These are phyloP conservation scores for Anas bernieri DNA, from an alignment of 2,797 vertebrate genomes.

Conservation along the genomic window DNA sequence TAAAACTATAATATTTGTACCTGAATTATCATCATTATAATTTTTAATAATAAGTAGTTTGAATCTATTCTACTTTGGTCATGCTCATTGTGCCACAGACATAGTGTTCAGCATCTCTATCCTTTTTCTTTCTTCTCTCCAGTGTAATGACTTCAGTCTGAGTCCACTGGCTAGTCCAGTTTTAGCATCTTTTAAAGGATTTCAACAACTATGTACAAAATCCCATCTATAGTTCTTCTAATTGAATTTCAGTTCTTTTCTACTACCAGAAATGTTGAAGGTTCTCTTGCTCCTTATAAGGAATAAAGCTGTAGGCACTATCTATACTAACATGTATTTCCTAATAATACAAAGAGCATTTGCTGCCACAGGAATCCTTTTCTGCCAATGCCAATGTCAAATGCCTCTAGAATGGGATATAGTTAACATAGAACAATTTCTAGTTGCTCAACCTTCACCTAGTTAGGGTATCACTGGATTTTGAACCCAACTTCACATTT, in stretches of 20 bases:
- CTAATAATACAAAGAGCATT: background rate
- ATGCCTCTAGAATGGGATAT: background rate
- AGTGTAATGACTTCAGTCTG: background rate
- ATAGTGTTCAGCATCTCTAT: background rate
- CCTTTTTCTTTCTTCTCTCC: background rate
- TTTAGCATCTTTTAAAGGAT: background rate
- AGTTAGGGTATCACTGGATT: background rate
- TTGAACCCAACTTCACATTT: background rate
- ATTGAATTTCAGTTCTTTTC: background rate
- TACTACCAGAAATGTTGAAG: background rate
- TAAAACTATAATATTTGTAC: background rate
- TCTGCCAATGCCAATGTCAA: background rate
- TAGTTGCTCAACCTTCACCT: background rate
- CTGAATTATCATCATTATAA: background rate
- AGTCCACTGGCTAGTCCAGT: background rate
- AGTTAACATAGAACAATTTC: background rate
- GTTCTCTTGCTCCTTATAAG: background rate
- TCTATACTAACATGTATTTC: background rate
- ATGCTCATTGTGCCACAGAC: background rate
- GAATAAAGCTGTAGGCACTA: background rate
- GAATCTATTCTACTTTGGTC: background rate
- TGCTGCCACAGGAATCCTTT: background rate
- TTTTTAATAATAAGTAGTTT: background rate
- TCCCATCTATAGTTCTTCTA: background rate
- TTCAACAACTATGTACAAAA: background rate